These are phyloP conservation scores for Macrotis lagotis DNA, from an alignment of 2,113 vertebrate species.

Conservation along the genomic window DNA sequence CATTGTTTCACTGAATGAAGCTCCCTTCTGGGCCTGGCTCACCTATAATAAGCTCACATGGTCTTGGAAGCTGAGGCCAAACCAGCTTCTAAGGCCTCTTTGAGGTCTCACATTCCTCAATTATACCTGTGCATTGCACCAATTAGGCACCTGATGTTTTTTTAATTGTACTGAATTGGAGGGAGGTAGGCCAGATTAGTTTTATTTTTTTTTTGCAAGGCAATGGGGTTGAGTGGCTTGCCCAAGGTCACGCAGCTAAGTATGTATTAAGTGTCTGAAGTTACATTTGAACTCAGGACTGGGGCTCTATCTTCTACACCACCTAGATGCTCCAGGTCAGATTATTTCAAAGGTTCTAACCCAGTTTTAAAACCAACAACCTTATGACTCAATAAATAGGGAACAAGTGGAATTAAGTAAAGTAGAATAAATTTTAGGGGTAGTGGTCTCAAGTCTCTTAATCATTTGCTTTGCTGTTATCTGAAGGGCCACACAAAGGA, in stretches of 20 bases:
- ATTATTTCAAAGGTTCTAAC: background rate
- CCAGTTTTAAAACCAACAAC: background rate
- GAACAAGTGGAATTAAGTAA: constrained; percentile 34
- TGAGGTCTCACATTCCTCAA: background rate
- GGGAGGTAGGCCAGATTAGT: background rate
- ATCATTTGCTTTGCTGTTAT: constrained; percentile 5
- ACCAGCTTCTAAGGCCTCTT: background rate
- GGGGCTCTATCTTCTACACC: too few species aligned
- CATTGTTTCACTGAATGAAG: constrained; percentile 20
- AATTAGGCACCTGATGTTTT: background rate
- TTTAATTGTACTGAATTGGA: background rate
- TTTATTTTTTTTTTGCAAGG: too few species aligned
- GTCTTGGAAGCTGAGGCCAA: background rate
- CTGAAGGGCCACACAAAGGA: constrained; percentile 38
- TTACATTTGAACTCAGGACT: too few species aligned
- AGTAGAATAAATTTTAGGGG: constrained; percentile 68
- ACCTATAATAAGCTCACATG: background rate
- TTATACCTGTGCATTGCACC: background rate
- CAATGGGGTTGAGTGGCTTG: too few species aligned
- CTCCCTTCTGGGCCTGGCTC: constrained; percentile 19
- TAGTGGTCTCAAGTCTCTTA: constrained; percentile 7
- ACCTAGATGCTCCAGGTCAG: too few species aligned
- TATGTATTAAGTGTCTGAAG: too few species aligned
- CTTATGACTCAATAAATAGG: background rate
- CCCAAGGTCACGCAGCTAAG: too few species aligned